Evolutionary conservation across 2,888 invertebrate species (phyloP), one percentile per base, ranked within the genome.

Genomic region (Fabriciana adippe): DNA sequence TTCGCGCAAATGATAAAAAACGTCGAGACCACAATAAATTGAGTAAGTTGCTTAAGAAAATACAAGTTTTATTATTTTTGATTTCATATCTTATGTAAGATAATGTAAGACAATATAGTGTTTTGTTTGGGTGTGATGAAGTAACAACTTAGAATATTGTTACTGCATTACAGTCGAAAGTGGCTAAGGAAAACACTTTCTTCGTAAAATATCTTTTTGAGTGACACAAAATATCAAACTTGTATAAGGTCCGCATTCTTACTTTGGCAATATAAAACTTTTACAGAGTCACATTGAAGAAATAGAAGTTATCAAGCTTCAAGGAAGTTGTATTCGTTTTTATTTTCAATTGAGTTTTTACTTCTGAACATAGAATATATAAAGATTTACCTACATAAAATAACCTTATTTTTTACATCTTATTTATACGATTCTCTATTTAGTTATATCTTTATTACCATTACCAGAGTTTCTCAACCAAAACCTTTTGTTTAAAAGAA

Each of bases 281-380:
- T 47, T 3, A 1, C 14, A 8, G 11, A 4, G 47, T 59, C 59
- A 48, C 26, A 21, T 15, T 11, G 26, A 26, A 26, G 14, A 55
- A 55, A n/a, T 35, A 48, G 26, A 11, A n/a, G n/a, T 11, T 31
- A 48, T 11, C n/a, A 15, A 56, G 18, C 15, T 56, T 56, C 11
- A 26, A 13, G 47, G n/a, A 48, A 48, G 48, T 59, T 16, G 26
- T 31, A 48, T 59, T 31, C n/a, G 14, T n/a, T 1, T 57, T 57
- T 26, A 59, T 59, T 48, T 26, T 48, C 45, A 47, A 45, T 26
- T 26, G 31, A 1, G 26, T 59, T 48, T 59, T 59, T 26, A 59
- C 48, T 48, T 31, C 45, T n/a, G n/a, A n/a, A 57, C 47, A 47
- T 57, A 47, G 47, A 57, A 21, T 47, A 47, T 47, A 21, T 26